Conservation (phyloP, 2,888 invertebrate species). For the Cerceris ruficornis region DNA sequence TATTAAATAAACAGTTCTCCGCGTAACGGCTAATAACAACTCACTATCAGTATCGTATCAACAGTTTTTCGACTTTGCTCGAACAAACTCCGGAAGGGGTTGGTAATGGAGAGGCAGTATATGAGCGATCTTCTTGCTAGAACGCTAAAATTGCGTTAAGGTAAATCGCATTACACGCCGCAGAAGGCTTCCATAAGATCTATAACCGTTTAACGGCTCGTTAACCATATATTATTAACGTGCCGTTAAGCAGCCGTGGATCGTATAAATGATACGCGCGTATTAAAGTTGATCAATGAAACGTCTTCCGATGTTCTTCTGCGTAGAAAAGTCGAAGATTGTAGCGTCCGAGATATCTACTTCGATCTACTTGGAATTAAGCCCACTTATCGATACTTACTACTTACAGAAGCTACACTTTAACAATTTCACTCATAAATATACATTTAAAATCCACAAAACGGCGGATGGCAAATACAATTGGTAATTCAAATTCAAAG, state of each 20-base stretch:
- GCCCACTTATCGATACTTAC: too few species aligned
- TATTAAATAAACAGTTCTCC: neutral
- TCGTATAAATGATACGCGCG: slow-evolving; percentile 49
- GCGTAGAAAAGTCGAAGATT: neutral
- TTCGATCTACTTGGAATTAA: neutral
- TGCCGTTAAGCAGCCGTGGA: slow-evolving; percentile 54
- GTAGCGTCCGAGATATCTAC: neutral
- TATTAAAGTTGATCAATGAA: slow-evolving; percentile 53
- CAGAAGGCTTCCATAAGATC: slow-evolving; percentile 56
- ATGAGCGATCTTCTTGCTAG: slow-evolving; percentile 23
- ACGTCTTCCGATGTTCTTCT: slow-evolving; percentile 2
- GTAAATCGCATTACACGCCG: slow-evolving; percentile 57
- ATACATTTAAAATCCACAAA: too few species aligned
- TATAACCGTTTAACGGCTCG: slow-evolving; percentile 63
- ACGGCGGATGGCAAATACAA: too few species aligned
- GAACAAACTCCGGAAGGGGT: neutral
- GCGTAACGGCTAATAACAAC: too few species aligned
- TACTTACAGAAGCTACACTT: too few species aligned
- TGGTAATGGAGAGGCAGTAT: slow-evolving; percentile 3
- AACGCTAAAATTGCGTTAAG: slow-evolving; percentile 51
- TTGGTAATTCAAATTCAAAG: too few species aligned
- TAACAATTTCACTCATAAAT: too few species aligned
- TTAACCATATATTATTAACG: slow-evolving; percentile 62
- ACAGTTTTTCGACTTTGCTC: too few species aligned
- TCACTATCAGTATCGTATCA: too few species aligned